Evolutionary conservation across 2,113 vertebrate genomes (phyloP).

Genomic region (Triplophysa rosa): DNA sequence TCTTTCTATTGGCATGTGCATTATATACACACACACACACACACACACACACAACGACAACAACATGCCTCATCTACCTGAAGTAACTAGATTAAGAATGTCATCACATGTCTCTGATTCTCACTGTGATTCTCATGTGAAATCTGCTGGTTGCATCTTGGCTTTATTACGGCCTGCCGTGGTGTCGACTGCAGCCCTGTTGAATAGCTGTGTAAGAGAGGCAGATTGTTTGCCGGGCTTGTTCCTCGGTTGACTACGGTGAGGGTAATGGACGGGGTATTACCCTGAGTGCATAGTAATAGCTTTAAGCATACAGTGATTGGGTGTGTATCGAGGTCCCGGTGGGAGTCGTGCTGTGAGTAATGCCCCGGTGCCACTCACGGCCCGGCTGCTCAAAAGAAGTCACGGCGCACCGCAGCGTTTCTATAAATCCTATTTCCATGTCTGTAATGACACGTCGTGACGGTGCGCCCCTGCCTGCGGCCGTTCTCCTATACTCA

Average conservation of each 20-base stretch:
- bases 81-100: no score
- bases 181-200: background rate
- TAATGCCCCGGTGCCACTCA: background rate
- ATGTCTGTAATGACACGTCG: conserved; percentile 42
- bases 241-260: background rate
- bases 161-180: background rate
- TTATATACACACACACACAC: no score
- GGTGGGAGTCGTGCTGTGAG: conserved; percentile 22
- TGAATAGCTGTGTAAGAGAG: conserved; percentile 2
- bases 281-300: conserved; percentile 35
- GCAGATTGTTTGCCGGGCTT: conserved; percentile 16
- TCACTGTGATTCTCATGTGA: no score
- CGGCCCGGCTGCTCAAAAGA: background rate
- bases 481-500: background rate
- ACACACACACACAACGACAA: no score
- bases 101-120: no score
- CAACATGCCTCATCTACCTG: no score
- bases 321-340: conserved; percentile 30
- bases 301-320: conserved; percentile 36
- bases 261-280: conserved; percentile 29
- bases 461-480: background rate
- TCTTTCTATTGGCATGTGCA: background rate
- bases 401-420: background rate
- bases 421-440: conserved; percentile 36
- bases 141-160: background rate